phyloP scores from a whole-genome alignment of 2,113 vertebrate species.

The Hippocampus zosterae region DNA sequence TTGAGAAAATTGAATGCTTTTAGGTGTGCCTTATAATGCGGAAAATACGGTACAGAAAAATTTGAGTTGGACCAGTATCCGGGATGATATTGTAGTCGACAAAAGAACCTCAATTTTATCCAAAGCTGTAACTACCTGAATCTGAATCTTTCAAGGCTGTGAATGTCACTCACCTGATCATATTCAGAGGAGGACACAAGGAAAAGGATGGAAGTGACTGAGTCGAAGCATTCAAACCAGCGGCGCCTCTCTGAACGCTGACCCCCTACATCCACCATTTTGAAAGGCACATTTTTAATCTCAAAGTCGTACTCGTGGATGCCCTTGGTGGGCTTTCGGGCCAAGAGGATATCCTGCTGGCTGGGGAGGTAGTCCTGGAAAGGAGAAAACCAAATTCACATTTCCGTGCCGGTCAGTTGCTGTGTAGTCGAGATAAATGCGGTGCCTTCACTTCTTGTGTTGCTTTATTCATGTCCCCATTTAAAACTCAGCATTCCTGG shows the following conservation, averaged over 20 bases:
- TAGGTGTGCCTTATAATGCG: too few species aligned
- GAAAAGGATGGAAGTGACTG: constrained; percentile 92
- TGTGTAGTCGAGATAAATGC: background rate
- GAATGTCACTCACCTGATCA: constrained; percentile 75
- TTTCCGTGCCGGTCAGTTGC: background rate
- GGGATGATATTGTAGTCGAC: too few species aligned
- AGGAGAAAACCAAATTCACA: background rate
- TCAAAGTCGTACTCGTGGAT: constrained; percentile 96
- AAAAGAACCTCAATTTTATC: background rate
- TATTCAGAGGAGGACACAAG: constrained; percentile 94
- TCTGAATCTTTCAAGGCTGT: background rate
- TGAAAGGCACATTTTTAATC: constrained; percentile 95
- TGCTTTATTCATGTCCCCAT: constrained; percentile 22
- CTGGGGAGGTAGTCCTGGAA: constrained; percentile 87
- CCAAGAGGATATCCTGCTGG: constrained; percentile 92
- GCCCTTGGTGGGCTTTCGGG: constrained; percentile 91
- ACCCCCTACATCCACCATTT: constrained; percentile 95
- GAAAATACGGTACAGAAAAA: too few species aligned
- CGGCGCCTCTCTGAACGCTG: constrained; percentile 90
- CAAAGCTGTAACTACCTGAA: background rate
- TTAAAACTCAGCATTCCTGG: constrained; percentile 28
- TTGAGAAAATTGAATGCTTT: too few species aligned
- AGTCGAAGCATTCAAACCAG: constrained; percentile 98
- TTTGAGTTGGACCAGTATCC: too few species aligned
- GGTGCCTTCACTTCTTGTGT: background rate